Evolutionary conservation across 2,797 vertebrate genomes (phyloP).

Genomic region (Macropodus opercularis): DNA sequence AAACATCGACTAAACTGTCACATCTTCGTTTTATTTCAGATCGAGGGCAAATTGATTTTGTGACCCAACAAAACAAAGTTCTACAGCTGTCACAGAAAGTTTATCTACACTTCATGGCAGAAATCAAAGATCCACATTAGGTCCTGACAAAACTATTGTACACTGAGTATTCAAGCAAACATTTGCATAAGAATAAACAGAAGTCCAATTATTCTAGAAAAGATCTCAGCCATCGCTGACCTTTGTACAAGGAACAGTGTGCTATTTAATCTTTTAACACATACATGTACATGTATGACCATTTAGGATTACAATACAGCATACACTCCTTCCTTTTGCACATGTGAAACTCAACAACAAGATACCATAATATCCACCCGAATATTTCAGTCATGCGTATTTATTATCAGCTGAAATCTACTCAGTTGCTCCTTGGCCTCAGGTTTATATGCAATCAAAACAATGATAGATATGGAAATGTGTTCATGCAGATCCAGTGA

Average conservation of each 20-base stretch:
- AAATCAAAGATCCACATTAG: conserved; percentile 10
- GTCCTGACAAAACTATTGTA: neutral
- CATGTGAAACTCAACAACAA: conserved; percentile 18
- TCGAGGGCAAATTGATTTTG: conserved; percentile 2
- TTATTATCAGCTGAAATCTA: conserved; percentile 2
- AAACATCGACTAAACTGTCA: neutral
- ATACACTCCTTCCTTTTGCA: neutral
- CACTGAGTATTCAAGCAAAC: no score
- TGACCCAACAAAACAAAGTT: conserved; percentile 4
- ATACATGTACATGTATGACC: no score
- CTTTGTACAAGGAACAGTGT: neutral
- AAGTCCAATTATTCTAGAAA: no score
- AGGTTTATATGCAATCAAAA: neutral
- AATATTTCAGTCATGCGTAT: neutral
- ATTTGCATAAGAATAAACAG: no score
- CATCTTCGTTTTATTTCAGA: conserved; percentile 2
- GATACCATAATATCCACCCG: neutral
- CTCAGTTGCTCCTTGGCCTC: neutral
- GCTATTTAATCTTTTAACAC: neutral
- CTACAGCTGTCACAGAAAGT: conserved; percentile 16
- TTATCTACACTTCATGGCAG: neutral
- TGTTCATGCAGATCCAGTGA: neutral
- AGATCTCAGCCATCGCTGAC: no score
- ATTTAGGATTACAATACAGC: no score
- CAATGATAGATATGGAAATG: neutral